phyloP scores from a whole-genome alignment of 2,797 vertebrate genomes.

The Tenualosa thibaudeaui region DNA sequence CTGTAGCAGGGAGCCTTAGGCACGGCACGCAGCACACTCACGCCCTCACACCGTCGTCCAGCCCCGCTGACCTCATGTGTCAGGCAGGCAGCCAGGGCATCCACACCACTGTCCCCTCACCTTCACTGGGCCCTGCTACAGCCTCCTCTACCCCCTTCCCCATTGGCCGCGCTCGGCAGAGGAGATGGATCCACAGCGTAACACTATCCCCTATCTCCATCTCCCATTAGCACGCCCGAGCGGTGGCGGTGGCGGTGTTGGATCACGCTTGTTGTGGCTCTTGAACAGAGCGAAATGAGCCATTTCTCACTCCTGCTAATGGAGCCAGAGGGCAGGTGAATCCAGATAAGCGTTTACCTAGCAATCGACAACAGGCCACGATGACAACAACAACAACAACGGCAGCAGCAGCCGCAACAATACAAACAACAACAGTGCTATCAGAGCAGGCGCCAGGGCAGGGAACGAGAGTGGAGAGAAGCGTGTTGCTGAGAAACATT shows the following conservation, averaged over 20 bases:
- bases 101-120: constrained; percentile 5
- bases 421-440: constrained; percentile 9
- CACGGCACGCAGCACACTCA: background rate
- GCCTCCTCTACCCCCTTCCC: background rate
- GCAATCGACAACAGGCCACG: constrained; percentile 52
- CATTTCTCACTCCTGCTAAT: constrained; percentile 51
- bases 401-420: background rate
- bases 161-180: background rate
- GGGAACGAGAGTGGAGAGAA: constrained; percentile 53
- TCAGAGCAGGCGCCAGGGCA: background rate
- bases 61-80: constrained; percentile 4
- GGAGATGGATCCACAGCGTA: background rate
- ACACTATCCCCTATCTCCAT: background rate
- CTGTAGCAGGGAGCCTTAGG: constrained; percentile 9
- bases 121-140: background rate
- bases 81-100: background rate
- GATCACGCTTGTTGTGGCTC: constrained; percentile 39
- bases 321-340: constrained; percentile 49
- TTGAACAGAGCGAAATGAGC: constrained; percentile 43
- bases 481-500: constrained; percentile 43
- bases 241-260: constrained; percentile 3
- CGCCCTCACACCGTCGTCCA: background rate
- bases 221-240: background rate
- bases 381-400: constrained; percentile 53
- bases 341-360: constrained; percentile 56